Evolutionary conservation across 2,888 invertebrate genomes (phyloP).

Genomic region (Phyto melanocephala): DNA sequence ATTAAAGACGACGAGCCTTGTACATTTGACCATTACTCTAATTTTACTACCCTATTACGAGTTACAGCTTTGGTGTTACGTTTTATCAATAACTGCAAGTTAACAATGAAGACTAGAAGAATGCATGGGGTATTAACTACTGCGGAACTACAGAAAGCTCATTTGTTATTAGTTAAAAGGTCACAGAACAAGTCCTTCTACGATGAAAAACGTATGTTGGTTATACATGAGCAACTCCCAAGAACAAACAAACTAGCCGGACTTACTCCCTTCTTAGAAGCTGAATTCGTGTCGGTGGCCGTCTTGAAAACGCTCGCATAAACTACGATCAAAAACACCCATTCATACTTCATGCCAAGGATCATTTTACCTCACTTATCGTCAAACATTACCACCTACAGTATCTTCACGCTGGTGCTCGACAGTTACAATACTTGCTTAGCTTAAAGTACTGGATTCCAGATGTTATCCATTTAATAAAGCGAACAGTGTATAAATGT

Average conservation of each 20-base stretch:
- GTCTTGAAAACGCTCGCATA: slow-evolving; percentile 4
- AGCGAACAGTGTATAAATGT: neutral
- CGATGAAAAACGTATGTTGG: neutral
- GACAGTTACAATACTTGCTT: slow-evolving; percentile 1
- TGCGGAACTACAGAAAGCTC: neutral
- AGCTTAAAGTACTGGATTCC: slow-evolving; percentile 22
- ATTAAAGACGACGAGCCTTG: neutral
- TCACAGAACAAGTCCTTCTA: neutral
- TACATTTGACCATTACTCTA: neutral
- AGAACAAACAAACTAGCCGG: neutral
- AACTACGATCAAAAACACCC: slow-evolving; percentile 14
- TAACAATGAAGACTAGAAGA: no score
- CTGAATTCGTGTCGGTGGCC: slow-evolving; percentile 13
- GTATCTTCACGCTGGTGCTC: neutral
- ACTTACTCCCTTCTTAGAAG: neutral
- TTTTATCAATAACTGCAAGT: no score
- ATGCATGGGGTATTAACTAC: no score
- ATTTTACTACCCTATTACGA: neutral
- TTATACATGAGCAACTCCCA: neutral
- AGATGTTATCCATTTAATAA: neutral
- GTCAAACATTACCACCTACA: neutral
- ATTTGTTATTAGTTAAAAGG: neutral
- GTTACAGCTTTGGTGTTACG: slow-evolving; percentile 7
- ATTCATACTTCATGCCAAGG: slow-evolving; percentile 4
- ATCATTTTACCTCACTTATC: neutral